Evolutionary conservation across 2,113 vertebrate genomes (phyloP).

Genomic region (Tupaia chinensis): DNA sequence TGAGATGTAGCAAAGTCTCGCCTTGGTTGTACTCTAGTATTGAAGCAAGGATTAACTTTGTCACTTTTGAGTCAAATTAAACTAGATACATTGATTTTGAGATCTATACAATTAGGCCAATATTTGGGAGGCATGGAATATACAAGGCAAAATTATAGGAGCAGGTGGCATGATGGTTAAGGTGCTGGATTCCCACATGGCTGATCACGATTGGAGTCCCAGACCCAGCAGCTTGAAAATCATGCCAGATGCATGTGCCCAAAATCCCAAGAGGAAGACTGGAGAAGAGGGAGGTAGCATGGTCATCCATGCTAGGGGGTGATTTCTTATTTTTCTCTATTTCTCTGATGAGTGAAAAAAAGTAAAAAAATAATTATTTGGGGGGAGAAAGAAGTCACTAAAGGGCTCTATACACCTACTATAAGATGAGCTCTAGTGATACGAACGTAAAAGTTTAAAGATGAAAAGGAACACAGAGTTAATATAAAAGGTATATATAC

Average conservation of each 20-base stretch:
- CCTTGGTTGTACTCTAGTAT: neutral
- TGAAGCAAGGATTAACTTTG: neutral
- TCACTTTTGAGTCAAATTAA: conserved; percentile 41
- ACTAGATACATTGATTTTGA: neutral
- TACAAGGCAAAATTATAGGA: neutral
- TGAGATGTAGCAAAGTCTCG: neutral
- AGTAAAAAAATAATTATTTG: neutral
- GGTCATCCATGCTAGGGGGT: no score
- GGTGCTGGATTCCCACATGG: no score
- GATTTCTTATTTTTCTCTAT: no score
- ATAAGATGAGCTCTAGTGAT: neutral
- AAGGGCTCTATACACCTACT: neutral
- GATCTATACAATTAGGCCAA: neutral
- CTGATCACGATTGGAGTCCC: no score
- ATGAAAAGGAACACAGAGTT: neutral
- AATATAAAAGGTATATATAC: neutral
- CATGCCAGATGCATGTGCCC: no score
- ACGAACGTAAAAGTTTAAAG: conserved; percentile 3
- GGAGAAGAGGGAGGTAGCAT: no score
- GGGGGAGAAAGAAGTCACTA: no score
- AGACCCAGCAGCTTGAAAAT: no score
- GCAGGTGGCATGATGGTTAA: no score
- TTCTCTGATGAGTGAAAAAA: neutral
- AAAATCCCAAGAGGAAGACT: no score
- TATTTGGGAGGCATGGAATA: neutral